Conservation (phyloP, 2,888 invertebrate species). For the Amiota minor region DNA sequence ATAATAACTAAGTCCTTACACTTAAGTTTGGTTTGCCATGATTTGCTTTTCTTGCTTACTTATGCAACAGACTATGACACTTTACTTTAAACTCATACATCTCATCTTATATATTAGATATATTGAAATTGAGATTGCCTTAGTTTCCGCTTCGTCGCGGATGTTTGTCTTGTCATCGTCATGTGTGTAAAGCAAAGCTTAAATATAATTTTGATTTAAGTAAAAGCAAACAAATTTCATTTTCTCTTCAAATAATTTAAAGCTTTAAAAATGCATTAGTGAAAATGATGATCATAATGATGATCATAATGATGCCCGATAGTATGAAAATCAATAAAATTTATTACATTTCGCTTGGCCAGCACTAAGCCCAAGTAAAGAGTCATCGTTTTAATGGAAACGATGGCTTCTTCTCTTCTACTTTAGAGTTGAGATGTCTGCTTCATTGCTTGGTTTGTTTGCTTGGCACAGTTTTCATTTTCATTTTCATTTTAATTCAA, state of each 20-base stretch:
- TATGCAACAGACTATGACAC: neutral
- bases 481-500: slow-evolving; percentile 47
- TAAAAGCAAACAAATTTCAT: neutral
- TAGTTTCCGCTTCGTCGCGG: neutral
- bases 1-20: neutral
- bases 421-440: too few species aligned
- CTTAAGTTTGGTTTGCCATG: neutral
- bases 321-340: slow-evolving; percentile 54
- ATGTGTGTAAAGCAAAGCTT: neutral
- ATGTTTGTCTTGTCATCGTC: slow-evolving; percentile 4
- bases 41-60: neutral
- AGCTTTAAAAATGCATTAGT: slow-evolving; percentile 27
- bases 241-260: neutral
- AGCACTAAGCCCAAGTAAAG: neutral
- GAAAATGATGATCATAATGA: neutral
- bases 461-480: slow-evolving; percentile 57
- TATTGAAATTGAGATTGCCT: too few species aligned
- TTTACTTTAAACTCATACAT: neutral
- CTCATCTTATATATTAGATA: too few species aligned
- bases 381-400: neutral
- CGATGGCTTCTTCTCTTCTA: slow-evolving; percentile 26
- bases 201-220: neutral
- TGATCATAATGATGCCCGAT: too few species aligned
- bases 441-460: slow-evolving; percentile 28
- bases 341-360: slow-evolving; percentile 49